phyloP scores from a whole-genome alignment of 2,888 invertebrate species.

The Chalcis sispes region DNA sequence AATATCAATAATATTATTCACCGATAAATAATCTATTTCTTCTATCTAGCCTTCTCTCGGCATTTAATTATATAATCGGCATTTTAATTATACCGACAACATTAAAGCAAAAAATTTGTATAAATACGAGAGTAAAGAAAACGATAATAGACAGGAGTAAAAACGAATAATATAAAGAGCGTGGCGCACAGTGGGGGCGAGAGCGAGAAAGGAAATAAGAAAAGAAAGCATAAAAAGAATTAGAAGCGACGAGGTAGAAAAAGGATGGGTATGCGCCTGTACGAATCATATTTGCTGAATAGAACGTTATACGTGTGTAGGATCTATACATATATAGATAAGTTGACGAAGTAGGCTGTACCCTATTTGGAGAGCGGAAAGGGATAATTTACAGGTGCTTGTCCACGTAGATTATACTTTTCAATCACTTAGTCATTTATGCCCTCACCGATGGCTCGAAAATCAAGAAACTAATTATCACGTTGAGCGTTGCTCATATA shows the following conservation, averaged over 20 bases:
- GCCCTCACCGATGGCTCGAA: slow-evolving; percentile 3
- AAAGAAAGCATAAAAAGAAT: not conserved
- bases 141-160: too few relatives aligned
- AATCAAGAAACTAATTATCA: slow-evolving; percentile 48
- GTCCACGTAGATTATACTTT: slow-evolving; percentile 43
- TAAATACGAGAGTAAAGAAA: too few relatives aligned
- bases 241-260: slow-evolving; percentile 54
- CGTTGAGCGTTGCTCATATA: not conserved
- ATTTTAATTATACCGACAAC: too few relatives aligned
- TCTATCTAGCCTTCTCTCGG: too few relatives aligned
- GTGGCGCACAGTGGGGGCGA: slow-evolving; percentile 1
- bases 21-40: too few relatives aligned
- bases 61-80: too few relatives aligned
- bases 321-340: too few relatives aligned
- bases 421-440: slow-evolving; percentile 55
- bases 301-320: too few relatives aligned
- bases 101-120: too few relatives aligned
- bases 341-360: slow-evolving; percentile 19
- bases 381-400: slow-evolving; percentile 50
- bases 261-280: slow-evolving; percentile 7
- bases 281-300: slow-evolving; percentile 42
- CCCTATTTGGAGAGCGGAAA: slow-evolving; percentile 46
- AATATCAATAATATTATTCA: too few relatives aligned
- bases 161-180: too few relatives aligned
- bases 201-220: slow-evolving; percentile 3